A percentile compares a stretch with the other conserved stretches of the same genome.
These are phyloP conservation scores for Pontoporia blainvillei DNA, from an alignment of 2,113 vertebrate genomes.

Conservation along the genomic window DNA sequence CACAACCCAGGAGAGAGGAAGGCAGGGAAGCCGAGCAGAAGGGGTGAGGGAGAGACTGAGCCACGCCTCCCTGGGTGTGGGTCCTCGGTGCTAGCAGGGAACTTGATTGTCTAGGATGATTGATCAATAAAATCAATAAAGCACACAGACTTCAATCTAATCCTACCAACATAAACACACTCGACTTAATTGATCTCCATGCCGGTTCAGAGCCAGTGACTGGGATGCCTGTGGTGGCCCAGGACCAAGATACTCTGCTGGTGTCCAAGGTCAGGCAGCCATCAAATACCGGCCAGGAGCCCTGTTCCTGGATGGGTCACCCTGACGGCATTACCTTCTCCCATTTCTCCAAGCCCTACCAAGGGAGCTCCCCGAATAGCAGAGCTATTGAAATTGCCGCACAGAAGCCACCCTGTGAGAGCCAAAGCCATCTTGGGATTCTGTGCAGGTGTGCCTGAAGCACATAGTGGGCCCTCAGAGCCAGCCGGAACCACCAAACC, in stretches of 20 bases:
- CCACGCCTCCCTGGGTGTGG: background rate
- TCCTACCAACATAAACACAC: background rate
- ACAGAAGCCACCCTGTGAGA: background rate
- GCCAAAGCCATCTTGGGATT: background rate
- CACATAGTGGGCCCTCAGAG: accelerated
- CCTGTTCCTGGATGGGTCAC: background rate
- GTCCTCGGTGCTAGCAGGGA: background rate
- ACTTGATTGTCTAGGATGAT: constrained; percentile 37
- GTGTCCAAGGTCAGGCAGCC: accelerated
- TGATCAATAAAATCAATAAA: constrained; percentile 54
- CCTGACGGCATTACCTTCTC: background rate
- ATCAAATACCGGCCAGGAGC: background rate
- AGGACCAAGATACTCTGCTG: background rate
- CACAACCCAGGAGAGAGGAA: background rate
- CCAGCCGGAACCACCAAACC: background rate
- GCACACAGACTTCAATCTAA: constrained; percentile 25
- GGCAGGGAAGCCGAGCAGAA: background rate
- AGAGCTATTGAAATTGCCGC: accelerated
- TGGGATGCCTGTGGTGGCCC: background rate
- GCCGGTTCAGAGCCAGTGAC: background rate
- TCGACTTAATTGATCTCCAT: constrained; percentile 31
- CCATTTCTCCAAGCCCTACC: background rate
- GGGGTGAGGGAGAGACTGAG: background rate
- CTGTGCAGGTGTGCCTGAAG: accelerated
- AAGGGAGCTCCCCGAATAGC: background rate